Conservation (phyloP, 2,888 invertebrate species). For the Rhamphomyia laevipes region DNA sequence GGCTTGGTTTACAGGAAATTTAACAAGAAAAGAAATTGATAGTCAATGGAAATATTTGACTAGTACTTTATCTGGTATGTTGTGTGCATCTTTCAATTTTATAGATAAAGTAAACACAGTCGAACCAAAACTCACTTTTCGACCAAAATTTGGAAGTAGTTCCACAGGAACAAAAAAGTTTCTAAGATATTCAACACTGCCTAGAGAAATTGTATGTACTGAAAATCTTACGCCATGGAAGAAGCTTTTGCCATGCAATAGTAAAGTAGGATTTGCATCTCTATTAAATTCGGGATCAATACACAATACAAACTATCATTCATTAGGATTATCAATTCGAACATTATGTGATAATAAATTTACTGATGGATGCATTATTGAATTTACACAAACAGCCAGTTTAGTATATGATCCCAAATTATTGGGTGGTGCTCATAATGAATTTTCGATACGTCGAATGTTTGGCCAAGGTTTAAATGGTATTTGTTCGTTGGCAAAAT, state of each 20-base stretch:
- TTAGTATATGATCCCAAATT: conserved; percentile 67
- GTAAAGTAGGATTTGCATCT: conserved; percentile 75
- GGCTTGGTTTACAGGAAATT: conserved; percentile 73
- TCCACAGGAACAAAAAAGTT: conserved; percentile 4
- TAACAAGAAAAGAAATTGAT: conserved; percentile 44
- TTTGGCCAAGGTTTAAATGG: conserved; percentile 78
- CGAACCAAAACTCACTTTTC: conserved; percentile 69
- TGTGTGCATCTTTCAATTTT: conserved; percentile 94
- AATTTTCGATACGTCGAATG: conserved; percentile 78
- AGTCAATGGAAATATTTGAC: conserved; percentile 78
- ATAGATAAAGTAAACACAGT: conserved; percentile 76
- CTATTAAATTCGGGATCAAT: conserved; percentile 82
- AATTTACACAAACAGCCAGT: conserved; percentile 75
- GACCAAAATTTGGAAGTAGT: conserved; percentile 43
- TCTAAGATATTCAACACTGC: conserved; percentile 72
- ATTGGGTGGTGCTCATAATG: conserved; percentile 44
- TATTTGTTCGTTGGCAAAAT: conserved; percentile 67
- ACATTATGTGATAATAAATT: conserved; percentile 54
- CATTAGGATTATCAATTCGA: conserved; percentile 73
- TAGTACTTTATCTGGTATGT: conserved; percentile 83
- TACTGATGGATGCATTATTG: conserved; percentile 51
- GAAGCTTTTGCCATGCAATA: conserved; percentile 89
- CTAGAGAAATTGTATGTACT: conserved; percentile 94
- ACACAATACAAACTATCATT: conserved; percentile 88
- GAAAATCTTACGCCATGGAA: conserved; percentile 99